Base-by-base conservation (phyloP, 2,797 vertebrate genomes). In the Protosalanx chinensis region DNA sequence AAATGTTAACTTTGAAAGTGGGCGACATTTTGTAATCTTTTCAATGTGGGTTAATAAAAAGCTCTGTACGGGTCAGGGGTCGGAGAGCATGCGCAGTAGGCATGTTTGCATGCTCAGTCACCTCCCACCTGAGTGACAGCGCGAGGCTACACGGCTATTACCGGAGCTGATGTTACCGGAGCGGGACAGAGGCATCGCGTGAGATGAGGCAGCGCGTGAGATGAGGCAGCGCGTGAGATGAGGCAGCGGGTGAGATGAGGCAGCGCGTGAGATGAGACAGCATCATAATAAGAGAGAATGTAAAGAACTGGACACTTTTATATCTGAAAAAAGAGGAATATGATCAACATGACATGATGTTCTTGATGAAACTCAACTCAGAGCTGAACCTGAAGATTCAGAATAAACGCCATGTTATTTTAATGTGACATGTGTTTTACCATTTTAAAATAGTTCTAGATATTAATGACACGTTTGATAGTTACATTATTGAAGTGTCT, bases 171-270 rank as follows among this genome's bases (percentile, higher is more conserved):
- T 20, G 18, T 60, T 60, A 27, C 20, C 18, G 20, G 58, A 12
- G 58, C 68, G 6, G 27, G 23, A 32, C 5, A 32, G 15, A 5
- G 30, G 16, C 74, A 20, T 1, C 18, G 59, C 86, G 86, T 89
- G 88, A 87, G 85, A 90, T 92, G 92, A 93, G 74, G 92, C 78
- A 20, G 3, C 18, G 59, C 86, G 86, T 89, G 88, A 87, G 85
- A 90, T 92, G 92, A 93, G 74, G 92, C 91, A 91, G 92, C 91
- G 92, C n/a, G n/a, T n/a, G n/a, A n/a, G n/a, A n/a, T n/a, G 15
- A 5, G 30, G 16, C 74, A 20, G 1, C 18, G 59, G 85, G 86
- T 89, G 88, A 87, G 85, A 90, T 92, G 92, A 93, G 23, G 23
- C 78, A 20, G 3, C 18, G 59, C 86, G 86, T 89, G 88, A 87